phyloP scores from a whole-genome alignment of 2,113 vertebrate species.

The Dendrocopos noguchii region DNA sequence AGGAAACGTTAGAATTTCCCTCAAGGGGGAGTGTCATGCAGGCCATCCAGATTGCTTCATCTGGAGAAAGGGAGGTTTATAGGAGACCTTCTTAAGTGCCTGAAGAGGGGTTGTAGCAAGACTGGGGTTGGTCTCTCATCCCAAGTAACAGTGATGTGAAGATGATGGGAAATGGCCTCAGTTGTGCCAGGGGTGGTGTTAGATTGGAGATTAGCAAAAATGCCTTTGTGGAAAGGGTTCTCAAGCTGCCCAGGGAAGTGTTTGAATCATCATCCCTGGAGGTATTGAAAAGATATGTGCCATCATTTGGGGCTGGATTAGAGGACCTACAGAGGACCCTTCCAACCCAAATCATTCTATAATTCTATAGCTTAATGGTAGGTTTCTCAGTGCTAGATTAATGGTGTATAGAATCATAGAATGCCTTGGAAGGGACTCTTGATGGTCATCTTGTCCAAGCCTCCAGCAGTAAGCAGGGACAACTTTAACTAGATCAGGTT shows the following conservation, averaged over 20 bases:
- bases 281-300: no score
- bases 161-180: not conserved
- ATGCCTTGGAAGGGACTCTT: no score
- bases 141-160: not conserved
- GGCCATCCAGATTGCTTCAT: not conserved
- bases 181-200: not conserved
- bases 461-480: no score
- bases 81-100: not conserved
- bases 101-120: not conserved
- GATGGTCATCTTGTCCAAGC: no score
- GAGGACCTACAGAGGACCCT: no score
- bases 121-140: not conserved
- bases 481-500: no score
- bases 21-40: not conserved
- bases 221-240: not conserved
- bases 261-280: not conserved
- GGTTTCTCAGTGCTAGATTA: not conserved
- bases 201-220: not conserved
- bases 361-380: not conserved
- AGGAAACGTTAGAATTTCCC: not conserved
- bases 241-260: not conserved
- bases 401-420: no score
- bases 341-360: no score
- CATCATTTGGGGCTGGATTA: not conserved
- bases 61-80: not conserved